Base-by-base conservation (phyloP, 1,140 invertebrate genomes). In the Drosophila willistoni region DNA sequence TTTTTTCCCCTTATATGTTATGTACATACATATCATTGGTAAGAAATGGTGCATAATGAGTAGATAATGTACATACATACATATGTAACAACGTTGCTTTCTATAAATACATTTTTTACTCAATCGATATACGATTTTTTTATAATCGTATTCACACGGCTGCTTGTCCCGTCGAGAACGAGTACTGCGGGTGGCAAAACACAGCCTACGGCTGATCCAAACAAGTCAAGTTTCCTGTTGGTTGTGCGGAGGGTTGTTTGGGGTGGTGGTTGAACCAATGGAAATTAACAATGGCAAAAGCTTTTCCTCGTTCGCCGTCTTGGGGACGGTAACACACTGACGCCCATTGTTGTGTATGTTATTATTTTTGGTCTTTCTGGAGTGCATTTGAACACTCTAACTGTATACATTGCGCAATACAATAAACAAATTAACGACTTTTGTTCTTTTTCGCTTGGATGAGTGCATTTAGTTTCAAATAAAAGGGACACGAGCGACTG, bases 371-470 rank as follows among this genome's bases (percentile, higher is more conserved):
- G 61, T 74, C 55, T 44, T 75, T 81, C 19, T 72, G 57, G 64
- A 77, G 64, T 68, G 67, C 29, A 57, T 69, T 86, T 78, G 73
- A 65, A 55, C 64, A 76, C 61, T 70, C 64, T 54, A 73, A 87
- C 67, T 77, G 72, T 79, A 81, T 84, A 73, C 61, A 80, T 68
- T 84, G 65, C 59, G 61, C 64, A 79, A 77, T 87, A 51, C 64
- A 83, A 83, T 83, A 83, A 83, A 73, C 83, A 87, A 86, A 86
- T 82, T 77, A 86, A 68, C 57, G 68, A 64, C 82, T 79, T 86
- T 87, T 86, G 83, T 86, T 47, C 39, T 82, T 79, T 87, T 86
- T 61, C 76, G 87, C 76, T 82, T 64, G 62, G 79, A 60, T 82
- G 69, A 34, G 22, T 64, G 64, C 64, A 47, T 59, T 41, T 59